These are phyloP conservation scores for Actinemys pallida DNA, from an alignment of 2,113 vertebrate genomes.

Conservation along the genomic window DNA sequence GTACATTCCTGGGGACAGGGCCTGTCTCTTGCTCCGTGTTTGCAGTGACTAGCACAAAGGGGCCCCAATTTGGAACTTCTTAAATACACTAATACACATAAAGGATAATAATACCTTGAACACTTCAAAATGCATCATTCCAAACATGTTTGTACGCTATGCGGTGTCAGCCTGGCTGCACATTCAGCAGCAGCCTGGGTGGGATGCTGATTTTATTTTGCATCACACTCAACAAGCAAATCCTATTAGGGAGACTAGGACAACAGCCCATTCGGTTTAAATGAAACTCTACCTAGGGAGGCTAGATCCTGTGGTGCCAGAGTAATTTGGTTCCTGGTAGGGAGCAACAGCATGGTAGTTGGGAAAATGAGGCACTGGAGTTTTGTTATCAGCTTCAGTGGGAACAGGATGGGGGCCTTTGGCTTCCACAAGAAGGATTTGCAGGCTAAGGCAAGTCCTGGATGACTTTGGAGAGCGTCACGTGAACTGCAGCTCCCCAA, in stretches of 20 bases:
- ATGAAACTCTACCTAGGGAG: neutral
- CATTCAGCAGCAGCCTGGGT: neutral
- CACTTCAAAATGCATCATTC: neutral
- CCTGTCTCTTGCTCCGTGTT: neutral
- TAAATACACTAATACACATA: accelerated
- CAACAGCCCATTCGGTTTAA: neutral
- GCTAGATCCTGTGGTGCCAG: neutral
- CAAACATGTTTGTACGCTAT: neutral
- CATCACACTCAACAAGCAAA: neutral
- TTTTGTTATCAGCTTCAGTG: neutral
- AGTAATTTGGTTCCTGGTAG: neutral
- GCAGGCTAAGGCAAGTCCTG: neutral
- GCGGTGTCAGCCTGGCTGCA: neutral
- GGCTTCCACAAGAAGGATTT: neutral
- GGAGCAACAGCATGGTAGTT: neutral
- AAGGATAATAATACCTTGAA: accelerated
- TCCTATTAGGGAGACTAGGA: neutral
- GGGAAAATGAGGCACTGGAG: neutral
- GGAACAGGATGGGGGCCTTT: neutral
- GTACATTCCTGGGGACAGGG: neutral
- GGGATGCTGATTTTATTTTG: neutral
- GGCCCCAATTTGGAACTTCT: accelerated
- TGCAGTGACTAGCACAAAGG: neutral
- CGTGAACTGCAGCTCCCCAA: neutral
- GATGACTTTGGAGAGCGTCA: neutral